phyloP scores from a whole-genome alignment of 2,113 vertebrate species.

The Emydura subglobosa region DNA sequence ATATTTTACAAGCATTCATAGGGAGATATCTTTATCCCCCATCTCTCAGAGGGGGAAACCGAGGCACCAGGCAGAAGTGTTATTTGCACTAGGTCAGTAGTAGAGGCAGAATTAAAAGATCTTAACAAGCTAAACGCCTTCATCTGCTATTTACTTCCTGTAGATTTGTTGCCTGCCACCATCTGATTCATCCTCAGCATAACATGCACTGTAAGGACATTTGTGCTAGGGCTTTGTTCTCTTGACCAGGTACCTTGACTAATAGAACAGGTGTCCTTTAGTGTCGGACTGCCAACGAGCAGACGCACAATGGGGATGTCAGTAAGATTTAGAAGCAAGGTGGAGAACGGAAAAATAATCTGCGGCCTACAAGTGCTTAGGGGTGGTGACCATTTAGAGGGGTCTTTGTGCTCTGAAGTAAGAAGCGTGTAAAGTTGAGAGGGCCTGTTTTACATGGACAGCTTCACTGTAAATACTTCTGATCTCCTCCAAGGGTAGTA shows the following conservation, averaged over 20 bases:
- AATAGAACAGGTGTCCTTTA: not conserved
- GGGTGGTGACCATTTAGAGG: not conserved
- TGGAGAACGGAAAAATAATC: not conserved
- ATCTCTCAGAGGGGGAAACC: not conserved
- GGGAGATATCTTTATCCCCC: not conserved
- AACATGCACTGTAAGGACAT: not conserved
- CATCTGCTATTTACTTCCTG: not conserved
- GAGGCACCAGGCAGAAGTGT: not conserved
- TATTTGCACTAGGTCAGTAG: not conserved
- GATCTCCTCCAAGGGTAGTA: not conserved
- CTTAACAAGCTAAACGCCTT: not conserved
- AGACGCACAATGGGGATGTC: not conserved
- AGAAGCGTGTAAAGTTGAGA: not conserved
- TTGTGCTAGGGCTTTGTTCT: not conserved
- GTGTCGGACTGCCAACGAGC: no score
- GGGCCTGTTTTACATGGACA: not conserved
- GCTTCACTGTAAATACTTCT: not conserved
- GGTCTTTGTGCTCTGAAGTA: not conserved
- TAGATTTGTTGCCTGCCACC: fast-evolving
- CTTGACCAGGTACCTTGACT: not conserved
- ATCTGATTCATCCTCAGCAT: fast-evolving
- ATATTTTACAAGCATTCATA: fast-evolving
- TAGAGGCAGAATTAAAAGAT: not conserved
- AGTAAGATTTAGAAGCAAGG: not conserved
- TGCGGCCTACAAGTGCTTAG: no score